phyloP scores from a whole-genome alignment of 2,797 vertebrate genomes.

The Periparus ater region DNA sequence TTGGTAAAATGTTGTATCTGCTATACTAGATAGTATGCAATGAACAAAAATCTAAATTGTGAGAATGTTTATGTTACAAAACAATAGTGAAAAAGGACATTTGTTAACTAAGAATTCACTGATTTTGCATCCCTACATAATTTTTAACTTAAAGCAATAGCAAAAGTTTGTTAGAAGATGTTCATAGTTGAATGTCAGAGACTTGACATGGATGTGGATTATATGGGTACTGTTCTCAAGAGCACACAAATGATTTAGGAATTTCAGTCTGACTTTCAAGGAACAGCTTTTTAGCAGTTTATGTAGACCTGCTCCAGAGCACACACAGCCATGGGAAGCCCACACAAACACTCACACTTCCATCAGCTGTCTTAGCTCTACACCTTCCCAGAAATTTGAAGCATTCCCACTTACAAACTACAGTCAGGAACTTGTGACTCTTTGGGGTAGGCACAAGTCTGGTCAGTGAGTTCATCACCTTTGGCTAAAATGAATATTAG shows the following conservation, averaged over 20 bases:
- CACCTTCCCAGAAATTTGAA: neutral
- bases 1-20: conserved; percentile 18
- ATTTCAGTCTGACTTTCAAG: neutral
- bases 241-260: neutral
- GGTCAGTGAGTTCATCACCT: neutral
- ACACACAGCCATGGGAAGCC: neutral
- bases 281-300: neutral
- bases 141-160: neutral
- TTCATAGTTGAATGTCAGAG: neutral
- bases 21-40: neutral
- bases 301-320: neutral
- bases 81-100: neutral
- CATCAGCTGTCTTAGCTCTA: neutral
- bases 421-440: neutral
- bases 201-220: neutral
- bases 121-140: neutral
- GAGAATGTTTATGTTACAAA: conserved; percentile 6
- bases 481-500: neutral
- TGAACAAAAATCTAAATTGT: conserved; percentile 7
- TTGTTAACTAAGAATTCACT: neutral
- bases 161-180: neutral
- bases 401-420: neutral
- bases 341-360: neutral
- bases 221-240: neutral
- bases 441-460: neutral